These are phyloP conservation scores for Harpagifer antarcticus DNA, from an alignment of 2,797 vertebrate genomes.

Conservation along the genomic window DNA sequence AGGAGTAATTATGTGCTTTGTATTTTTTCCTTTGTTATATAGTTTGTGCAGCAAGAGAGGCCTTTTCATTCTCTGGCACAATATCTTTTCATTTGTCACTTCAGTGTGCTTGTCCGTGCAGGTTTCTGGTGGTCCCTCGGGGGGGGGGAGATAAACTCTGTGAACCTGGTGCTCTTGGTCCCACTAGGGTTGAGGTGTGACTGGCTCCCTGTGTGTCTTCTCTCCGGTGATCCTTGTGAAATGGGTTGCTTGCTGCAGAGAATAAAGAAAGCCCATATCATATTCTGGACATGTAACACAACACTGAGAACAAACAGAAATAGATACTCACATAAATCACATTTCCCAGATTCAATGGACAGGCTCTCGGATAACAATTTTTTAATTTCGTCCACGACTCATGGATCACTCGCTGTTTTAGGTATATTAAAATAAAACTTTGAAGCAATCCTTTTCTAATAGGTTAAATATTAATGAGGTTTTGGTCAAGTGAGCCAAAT, in stretches of 20 bases:
- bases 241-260: constrained; percentile 72
- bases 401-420: constrained; percentile 54
- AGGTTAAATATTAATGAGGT: constrained; percentile 81
- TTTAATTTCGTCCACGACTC: constrained; percentile 46
- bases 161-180: constrained; percentile 37
- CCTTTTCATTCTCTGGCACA: constrained; percentile 50
- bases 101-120: constrained; percentile 47
- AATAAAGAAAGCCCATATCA: constrained; percentile 34
- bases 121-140: constrained; percentile 60
- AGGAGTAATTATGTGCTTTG: constrained; percentile 69
- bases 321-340: constrained; percentile 45
- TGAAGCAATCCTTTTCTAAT: constrained; percentile 69
- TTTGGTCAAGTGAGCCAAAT: constrained; percentile 83
- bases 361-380: constrained; percentile 33
- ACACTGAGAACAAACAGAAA: constrained; percentile 36
- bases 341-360: constrained; percentile 40
- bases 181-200: constrained; percentile 36
- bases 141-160: constrained; percentile 60
- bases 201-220: constrained; percentile 61
- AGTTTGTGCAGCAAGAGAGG: constrained; percentile 58
- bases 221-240: constrained; percentile 70
- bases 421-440: constrained; percentile 73
- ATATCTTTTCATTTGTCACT: constrained; percentile 43
- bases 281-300: constrained; percentile 37
- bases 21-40: constrained; percentile 49